Conservation (phyloP, 2,113 vertebrate genomes). For the Chionomys nivalis region DNA sequence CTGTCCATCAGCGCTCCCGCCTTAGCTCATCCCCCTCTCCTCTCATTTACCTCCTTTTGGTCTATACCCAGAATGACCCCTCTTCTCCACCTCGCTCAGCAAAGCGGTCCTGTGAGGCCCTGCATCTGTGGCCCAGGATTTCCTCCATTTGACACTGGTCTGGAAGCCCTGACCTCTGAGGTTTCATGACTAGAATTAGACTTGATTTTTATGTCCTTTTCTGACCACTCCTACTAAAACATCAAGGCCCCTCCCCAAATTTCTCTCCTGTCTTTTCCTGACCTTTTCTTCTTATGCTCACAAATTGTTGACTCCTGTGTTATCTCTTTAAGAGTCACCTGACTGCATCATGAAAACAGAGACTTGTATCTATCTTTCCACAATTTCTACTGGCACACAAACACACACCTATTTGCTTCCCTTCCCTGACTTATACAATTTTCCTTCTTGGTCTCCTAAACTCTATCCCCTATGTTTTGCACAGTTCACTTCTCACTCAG, state of each 20-base stretch:
- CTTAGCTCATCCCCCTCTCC: no score
- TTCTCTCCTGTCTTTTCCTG: not conserved
- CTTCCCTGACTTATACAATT: fast-evolving
- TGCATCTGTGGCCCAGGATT: not conserved
- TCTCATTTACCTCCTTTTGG: not conserved
- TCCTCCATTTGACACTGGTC: not conserved
- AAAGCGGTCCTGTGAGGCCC: not conserved
- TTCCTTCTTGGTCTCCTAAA: not conserved
- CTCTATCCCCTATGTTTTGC: not conserved
- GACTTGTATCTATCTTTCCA: not conserved
- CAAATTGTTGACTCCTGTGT: fast-evolving
- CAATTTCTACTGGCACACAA: not conserved
- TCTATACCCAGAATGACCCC: not conserved
- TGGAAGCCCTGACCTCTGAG: no score
- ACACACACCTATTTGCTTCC: not conserved
- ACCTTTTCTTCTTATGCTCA: not conserved
- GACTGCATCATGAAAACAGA: not conserved
- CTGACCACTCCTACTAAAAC: no score
- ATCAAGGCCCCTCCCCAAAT: not conserved
- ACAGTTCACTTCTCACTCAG: not conserved
- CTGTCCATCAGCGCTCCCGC: not conserved
- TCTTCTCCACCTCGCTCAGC: not conserved
- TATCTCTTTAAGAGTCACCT: not conserved
- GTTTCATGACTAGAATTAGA: not conserved
- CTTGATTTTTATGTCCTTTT: no score